phyloP scores from a whole-genome alignment of 2,113 vertebrate species.

The Sapajus apella region DNA sequence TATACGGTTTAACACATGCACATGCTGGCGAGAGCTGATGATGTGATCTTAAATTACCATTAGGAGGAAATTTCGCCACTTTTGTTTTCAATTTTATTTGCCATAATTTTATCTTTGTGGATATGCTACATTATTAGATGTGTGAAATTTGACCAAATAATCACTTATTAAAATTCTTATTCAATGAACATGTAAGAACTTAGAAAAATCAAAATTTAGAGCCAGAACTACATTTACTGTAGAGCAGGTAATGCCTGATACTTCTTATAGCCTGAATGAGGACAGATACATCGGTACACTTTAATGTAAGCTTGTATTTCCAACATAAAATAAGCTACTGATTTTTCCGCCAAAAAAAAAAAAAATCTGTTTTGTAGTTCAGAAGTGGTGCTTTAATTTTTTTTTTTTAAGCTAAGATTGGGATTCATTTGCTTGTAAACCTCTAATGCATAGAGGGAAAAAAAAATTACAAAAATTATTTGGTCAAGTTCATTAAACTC shows the following conservation, averaged over 20 bases:
- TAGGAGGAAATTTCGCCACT: slow-evolving; percentile 80
- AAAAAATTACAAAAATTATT: slow-evolving; percentile 20
- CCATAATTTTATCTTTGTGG: slow-evolving; percentile 69
- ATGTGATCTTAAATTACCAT: slow-evolving; percentile 80
- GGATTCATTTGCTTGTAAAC: slow-evolving; percentile 9
- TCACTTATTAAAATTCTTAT: slow-evolving; percentile 66
- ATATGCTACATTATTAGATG: slow-evolving; percentile 46
- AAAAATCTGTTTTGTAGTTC: neutral
- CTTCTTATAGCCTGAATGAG: neutral
- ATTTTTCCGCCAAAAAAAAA: neutral
- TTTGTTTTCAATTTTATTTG: slow-evolving; percentile 78
- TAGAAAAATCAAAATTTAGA: slow-evolving; percentile 19
- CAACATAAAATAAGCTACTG: slow-evolving; percentile 33
- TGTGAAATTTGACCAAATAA: slow-evolving; percentile 60
- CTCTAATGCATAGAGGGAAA: neutral
- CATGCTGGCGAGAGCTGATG: slow-evolving; percentile 70
- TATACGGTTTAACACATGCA: slow-evolving; percentile 81
- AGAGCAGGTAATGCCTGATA: slow-evolving; percentile 43
- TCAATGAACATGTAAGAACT: neutral
- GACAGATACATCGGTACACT: neutral
- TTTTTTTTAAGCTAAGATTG: neutral
- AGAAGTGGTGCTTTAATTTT: neutral
- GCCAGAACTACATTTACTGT: neutral
- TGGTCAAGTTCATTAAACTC: slow-evolving; percentile 45
- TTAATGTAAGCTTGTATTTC: neutral